Evolutionary conservation across 2,888 invertebrate species (phyloP).

Genomic region (Amblyteles armatorius): DNA sequence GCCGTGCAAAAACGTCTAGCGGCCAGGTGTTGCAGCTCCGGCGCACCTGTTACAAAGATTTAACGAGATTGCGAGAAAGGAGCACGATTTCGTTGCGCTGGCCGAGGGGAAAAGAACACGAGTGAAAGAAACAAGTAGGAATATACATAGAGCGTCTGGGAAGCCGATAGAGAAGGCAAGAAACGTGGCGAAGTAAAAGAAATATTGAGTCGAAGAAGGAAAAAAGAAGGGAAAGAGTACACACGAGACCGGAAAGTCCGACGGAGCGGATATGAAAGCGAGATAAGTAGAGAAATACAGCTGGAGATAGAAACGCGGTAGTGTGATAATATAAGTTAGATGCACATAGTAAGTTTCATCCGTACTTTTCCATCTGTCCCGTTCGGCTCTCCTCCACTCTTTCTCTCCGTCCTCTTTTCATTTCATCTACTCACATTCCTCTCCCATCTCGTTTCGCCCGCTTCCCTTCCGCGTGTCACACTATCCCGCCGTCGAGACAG

Average conservation of each 20-base stretch:
- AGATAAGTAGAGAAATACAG: slow-evolving; percentile 28
- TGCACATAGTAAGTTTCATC: slow-evolving; percentile 33
- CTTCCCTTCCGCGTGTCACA: slow-evolving; percentile 62
- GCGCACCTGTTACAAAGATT: slow-evolving; percentile 56
- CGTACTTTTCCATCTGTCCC: slow-evolving; percentile 19
- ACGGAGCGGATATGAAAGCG: slow-evolving; percentile 32
- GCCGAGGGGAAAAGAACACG: not conserved
- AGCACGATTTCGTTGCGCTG: not conserved
- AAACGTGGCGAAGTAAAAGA: not conserved
- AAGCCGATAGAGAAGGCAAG: not conserved
- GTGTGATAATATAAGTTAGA: slow-evolving; percentile 14
- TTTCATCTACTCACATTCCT: slow-evolving; percentile 41
- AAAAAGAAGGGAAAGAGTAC: not conserved
- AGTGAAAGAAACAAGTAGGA: not conserved
- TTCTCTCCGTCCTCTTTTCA: slow-evolving; percentile 31
- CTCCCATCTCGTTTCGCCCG: slow-evolving; percentile 31
- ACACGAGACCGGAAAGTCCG: not conserved
- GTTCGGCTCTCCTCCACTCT: slow-evolving; percentile 13
- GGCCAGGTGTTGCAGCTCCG: slow-evolving; percentile 22
- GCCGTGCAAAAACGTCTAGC: slow-evolving; percentile 7
- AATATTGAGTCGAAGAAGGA: not conserved
- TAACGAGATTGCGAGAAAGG: slow-evolving; percentile 51
- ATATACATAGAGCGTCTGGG: not conserved
- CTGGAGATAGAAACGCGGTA: slow-evolving; percentile 8
- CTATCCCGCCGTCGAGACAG: slow-evolving; percentile 78